Percentiles rank a stretch among this genome's conserved stretches.
These are phyloP conservation scores for Sminthurides bifidus DNA, from an alignment of 1,140 invertebrate species.

Conservation along the genomic window DNA sequence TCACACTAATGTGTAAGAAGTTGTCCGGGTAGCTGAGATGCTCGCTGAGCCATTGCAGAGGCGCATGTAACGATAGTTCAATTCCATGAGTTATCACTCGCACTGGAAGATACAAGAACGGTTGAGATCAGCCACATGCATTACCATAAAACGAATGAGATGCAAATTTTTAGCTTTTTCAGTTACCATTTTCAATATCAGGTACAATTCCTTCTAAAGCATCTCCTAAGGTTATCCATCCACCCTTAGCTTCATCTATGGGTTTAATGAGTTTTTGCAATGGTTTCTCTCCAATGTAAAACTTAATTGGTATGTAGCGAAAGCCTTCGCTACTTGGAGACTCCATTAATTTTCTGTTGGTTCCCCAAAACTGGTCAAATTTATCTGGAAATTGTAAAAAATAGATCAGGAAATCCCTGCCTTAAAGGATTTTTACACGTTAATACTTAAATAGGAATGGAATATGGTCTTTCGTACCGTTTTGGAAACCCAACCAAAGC, in stretches of 20 bases:
- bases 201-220: slow-evolving; percentile 22
- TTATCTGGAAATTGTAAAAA: slow-evolving; percentile 54
- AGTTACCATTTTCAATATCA: slow-evolving; percentile 1
- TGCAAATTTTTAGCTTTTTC: slow-evolving; percentile 8
- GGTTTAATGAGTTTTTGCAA: slow-evolving; percentile 65
- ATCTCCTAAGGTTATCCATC: slow-evolving; percentile 26
- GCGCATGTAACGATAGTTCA: slow-evolving; percentile 71
- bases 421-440: too few relatives aligned
- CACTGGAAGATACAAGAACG: slow-evolving; percentile 42
- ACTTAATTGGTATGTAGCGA: slow-evolving; percentile 82
- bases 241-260: slow-evolving; percentile 41
- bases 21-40: slow-evolving; percentile 98
- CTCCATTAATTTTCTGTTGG: slow-evolving; percentile 92
- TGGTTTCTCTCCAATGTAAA: slow-evolving; percentile 47
- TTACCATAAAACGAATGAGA: slow-evolving; percentile 3
- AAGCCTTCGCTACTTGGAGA: slow-evolving; percentile 58
- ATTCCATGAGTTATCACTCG: slow-evolving; percentile 81
- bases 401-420: neutral
- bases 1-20: slow-evolving; percentile 62
- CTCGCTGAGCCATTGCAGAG: slow-evolving; percentile 92
- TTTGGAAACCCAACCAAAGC: slow-evolving; percentile 83
- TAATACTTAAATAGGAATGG: neutral
- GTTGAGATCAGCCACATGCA: neutral
- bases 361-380: slow-evolving; percentile 98
- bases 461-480: slow-evolving; percentile 50